A percentile compares a stretch with the other conserved stretches of the same genome.
phyloP scores from a whole-genome alignment of 1,140 invertebrate species.

The Cotesia vestalis region DNA sequence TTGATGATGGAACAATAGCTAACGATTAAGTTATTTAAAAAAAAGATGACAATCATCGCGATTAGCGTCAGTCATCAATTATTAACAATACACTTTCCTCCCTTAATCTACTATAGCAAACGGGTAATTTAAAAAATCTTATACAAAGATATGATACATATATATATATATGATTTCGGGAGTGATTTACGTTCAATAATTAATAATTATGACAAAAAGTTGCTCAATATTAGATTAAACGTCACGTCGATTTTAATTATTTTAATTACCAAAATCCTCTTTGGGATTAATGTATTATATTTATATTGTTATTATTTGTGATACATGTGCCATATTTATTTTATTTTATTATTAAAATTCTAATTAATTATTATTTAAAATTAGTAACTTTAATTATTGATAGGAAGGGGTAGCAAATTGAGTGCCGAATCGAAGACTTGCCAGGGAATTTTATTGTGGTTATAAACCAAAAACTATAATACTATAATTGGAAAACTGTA shows the following conservation, averaged over 20 bases:
- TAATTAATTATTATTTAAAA: not conserved
- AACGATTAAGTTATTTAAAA: slow-evolving; percentile 49
- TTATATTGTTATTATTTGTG: not conserved
- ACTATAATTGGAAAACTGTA: not conserved
- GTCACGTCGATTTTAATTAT: not conserved
- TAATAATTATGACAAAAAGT: slow-evolving; percentile 41
- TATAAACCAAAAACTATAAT: not conserved
- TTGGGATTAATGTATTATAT: too few relatives aligned
- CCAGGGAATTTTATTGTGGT: slow-evolving; percentile 8
- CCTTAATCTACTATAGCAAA: slow-evolving; percentile 30
- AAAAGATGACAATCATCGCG: slow-evolving; percentile 56
- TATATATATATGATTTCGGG: slow-evolving; percentile 20
- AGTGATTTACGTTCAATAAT: slow-evolving; percentile 34
- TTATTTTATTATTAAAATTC: not conserved
- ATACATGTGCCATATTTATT: slow-evolving; percentile 5
- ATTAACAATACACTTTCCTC: slow-evolving; percentile 11
- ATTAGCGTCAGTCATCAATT: slow-evolving; percentile 26
- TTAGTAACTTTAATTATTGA: too few relatives aligned
- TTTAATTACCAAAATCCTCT: not conserved
- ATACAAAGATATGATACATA: slow-evolving; percentile 14
- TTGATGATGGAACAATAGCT: slow-evolving; percentile 43
- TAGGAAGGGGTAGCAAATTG: slow-evolving; percentile 5
- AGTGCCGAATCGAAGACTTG: slow-evolving; percentile 26
- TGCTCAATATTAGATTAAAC: slow-evolving; percentile 54
- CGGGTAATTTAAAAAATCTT: slow-evolving; percentile 25